phyloP scores from a whole-genome alignment of 1,140 invertebrate species.

The Zaprionus ghesquierei region DNA sequence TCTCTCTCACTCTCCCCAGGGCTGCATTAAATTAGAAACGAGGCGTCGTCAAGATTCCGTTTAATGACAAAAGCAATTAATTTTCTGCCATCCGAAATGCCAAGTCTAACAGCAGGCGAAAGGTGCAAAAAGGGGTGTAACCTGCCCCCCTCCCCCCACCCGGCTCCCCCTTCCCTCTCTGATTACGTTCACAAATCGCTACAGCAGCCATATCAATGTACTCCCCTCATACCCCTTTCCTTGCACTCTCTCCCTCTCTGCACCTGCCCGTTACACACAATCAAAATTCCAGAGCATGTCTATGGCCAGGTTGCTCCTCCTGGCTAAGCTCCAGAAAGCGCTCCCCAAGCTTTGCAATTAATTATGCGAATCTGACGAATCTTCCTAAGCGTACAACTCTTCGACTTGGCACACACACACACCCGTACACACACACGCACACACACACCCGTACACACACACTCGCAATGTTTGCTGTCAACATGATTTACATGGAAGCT shows the following conservation, averaged over 20 bases:
- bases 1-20: conserved; percentile 23
- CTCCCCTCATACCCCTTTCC: neutral
- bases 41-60: conserved; percentile 80
- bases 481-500: conserved; percentile 76
- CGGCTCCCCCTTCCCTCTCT: conserved; percentile 5
- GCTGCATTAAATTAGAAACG: conserved; percentile 81
- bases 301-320: conserved; percentile 48
- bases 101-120: conserved; percentile 19
- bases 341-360: conserved; percentile 75
- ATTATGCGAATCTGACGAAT: conserved; percentile 82
- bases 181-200: conserved; percentile 81
- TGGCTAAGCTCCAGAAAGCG: conserved; percentile 35
- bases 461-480: conserved; percentile 68
- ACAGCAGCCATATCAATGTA: conserved; percentile 52
- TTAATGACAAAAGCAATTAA: conserved; percentile 83
- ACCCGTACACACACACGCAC: conserved; percentile 13
- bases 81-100: conserved; percentile 71
- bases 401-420: conserved; percentile 60
- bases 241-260: neutral
- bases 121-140: conserved; percentile 48
- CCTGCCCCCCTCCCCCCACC: neutral
- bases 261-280: conserved; percentile 61
- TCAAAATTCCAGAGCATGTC: conserved; percentile 74
- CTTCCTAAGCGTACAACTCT: conserved; percentile 72
- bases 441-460: conserved; percentile 11